phyloP scores from a whole-genome alignment of 2,888 invertebrate genomes.

The Exocentrus adspersus region DNA sequence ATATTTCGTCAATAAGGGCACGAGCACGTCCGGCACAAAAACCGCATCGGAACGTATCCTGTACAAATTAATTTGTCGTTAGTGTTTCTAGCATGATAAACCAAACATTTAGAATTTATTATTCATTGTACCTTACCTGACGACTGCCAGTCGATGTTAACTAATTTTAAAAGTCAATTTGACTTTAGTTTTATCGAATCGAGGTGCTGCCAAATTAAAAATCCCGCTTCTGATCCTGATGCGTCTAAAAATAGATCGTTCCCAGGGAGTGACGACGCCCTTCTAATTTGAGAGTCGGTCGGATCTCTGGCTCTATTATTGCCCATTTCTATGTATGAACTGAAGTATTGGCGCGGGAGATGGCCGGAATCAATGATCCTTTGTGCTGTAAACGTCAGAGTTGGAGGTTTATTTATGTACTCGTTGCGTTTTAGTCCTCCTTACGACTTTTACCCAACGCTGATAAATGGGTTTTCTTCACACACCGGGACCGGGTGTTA shows the following conservation, averaged over 20 bases:
- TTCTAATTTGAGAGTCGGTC: constrained; percentile 38
- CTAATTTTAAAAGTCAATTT: too few relatives aligned
- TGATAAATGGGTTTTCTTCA: constrained; percentile 24
- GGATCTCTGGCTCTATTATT: constrained; percentile 33
- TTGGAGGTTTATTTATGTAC: constrained; percentile 37
- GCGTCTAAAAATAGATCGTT: constrained; percentile 1
- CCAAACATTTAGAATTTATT: background rate
- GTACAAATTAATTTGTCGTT: background rate
- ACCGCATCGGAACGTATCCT: background rate
- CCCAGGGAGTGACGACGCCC: constrained; percentile 22
- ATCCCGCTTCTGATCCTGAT: background rate
- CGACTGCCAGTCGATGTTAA: too few relatives aligned
- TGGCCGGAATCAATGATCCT: constrained; percentile 42
- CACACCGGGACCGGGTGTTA: background rate
- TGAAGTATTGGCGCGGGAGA: constrained; percentile 33
- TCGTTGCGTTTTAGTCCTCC: constrained; percentile 15
- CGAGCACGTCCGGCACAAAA: constrained; percentile 4
- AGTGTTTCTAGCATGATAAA: background rate
- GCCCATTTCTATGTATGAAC: constrained; percentile 45
- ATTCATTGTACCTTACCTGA: too few relatives aligned
- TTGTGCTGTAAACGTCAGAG: constrained; percentile 40
- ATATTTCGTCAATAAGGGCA: constrained; percentile 22
- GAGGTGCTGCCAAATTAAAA: background rate
- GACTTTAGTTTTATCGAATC: background rate
- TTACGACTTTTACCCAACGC: constrained; percentile 11